Evolutionary conservation across 2,888 invertebrate genomes (phyloP).

Genomic region (Nomada lathburiana): DNA sequence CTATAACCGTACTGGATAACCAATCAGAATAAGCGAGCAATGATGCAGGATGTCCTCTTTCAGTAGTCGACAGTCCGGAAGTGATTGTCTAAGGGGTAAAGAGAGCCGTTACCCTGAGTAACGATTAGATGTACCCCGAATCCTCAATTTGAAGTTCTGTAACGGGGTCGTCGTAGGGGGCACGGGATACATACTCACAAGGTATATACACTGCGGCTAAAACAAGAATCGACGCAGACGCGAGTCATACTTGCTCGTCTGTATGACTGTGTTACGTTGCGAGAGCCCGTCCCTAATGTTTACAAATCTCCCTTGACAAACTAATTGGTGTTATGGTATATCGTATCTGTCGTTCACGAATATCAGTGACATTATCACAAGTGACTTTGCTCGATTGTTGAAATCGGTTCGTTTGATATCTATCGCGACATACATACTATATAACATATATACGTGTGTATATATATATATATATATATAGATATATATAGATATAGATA

Average conservation of each 20-base stretch:
- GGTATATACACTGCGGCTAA: constrained; percentile 35
- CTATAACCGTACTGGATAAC: constrained; percentile 50
- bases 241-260: constrained; percentile 49
- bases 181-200: constrained; percentile 38
- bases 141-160: constrained; percentile 69
- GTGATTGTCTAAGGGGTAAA: constrained; percentile 59
- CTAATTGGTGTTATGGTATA: constrained; percentile 41
- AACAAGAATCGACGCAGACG: constrained; percentile 59
- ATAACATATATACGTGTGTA: no score
- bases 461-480: no score
- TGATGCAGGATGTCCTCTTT: constrained; percentile 64
- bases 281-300: constrained; percentile 47
- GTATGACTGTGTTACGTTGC: constrained; percentile 38
- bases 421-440: constrained; percentile 3
- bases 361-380: constrained; percentile 2
- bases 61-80: constrained; percentile 55
- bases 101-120: constrained; percentile 60
- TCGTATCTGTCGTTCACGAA: not conserved
- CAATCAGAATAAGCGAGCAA: constrained; percentile 54
- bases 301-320: constrained; percentile 42
- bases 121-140: constrained; percentile 69
- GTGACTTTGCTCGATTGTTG: not conserved
- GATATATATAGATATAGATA: no score
- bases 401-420: not conserved
- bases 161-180: constrained; percentile 71